Evolutionary conservation across 2,113 vertebrate genomes (phyloP).

Genomic region (Acrocephalus kingi): DNA sequence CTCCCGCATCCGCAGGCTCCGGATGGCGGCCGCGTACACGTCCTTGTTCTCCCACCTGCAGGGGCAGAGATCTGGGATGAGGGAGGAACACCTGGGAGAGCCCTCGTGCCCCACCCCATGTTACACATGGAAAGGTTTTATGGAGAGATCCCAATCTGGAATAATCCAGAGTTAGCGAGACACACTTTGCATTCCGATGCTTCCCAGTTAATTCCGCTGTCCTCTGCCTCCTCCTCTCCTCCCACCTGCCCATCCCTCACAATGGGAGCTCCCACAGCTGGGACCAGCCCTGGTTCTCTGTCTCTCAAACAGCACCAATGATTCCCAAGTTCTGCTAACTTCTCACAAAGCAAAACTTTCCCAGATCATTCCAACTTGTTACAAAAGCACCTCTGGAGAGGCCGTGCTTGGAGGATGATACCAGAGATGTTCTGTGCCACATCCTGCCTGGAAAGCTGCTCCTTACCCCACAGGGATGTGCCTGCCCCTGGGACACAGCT

Average conservation of each 20-base stretch:
- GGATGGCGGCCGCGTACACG: conserved; percentile 85
- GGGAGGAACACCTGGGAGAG: neutral
- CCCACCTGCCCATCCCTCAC: rapidly evolving
- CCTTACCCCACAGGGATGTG: conserved; percentile 88
- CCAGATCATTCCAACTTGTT: neutral
- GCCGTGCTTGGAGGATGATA: neutral
- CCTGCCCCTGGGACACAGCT: conserved; percentile 88
- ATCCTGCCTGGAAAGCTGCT: neutral
- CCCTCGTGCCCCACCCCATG: rapidly evolving
- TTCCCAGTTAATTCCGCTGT: neutral
- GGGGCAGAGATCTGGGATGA: neutral
- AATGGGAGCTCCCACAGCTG: neutral
- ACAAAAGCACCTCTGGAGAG: neutral
- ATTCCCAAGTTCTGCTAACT: neutral
- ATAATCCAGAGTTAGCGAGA: rapidly evolving
- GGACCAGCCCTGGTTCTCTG: neutral
- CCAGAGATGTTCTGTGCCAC: neutral
- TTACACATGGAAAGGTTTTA: neutral
- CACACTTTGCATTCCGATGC: neutral
- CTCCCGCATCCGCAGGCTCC: conserved; percentile 88
- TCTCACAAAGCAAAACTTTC: neutral
- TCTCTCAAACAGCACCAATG: neutral
- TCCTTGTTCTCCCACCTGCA: conserved; percentile 96
- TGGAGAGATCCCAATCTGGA: neutral
- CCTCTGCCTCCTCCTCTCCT: neutral